Conservation (phyloP, 1,140 invertebrate genomes). For the Drosophila nigrodunni region DNA sequence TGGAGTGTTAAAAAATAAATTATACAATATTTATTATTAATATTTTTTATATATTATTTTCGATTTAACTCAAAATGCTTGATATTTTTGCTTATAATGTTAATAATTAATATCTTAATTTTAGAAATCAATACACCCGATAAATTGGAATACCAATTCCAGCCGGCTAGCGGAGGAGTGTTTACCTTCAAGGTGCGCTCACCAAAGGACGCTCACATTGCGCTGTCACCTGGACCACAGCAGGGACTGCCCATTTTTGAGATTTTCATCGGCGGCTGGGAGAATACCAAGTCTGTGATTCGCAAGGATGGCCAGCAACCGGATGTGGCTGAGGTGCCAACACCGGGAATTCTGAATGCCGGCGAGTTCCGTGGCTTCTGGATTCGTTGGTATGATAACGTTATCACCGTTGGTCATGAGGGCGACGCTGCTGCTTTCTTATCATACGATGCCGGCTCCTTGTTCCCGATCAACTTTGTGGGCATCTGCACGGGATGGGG, state of each 20-base stretch:
- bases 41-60: too few relatives aligned
- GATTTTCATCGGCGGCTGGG: constrained; percentile 94
- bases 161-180: constrained; percentile 88
- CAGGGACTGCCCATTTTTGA: constrained; percentile 91
- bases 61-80: neutral
- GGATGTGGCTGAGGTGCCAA: constrained; percentile 90
- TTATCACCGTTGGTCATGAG: constrained; percentile 78
- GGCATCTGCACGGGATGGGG: constrained; percentile 95
- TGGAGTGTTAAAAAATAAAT: too few relatives aligned
- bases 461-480: constrained; percentile 89
- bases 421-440: constrained; percentile 89
- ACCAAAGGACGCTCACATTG: constrained; percentile 92
- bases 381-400: constrained; percentile 90
- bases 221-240: constrained; percentile 88
- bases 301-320: constrained; percentile 91
- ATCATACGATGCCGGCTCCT: constrained; percentile 89
- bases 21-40: too few relatives aligned
- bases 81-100: neutral
- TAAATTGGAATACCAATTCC: constrained; percentile 92
- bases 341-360: constrained; percentile 88
- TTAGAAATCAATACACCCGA: constrained; percentile 91
- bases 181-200: constrained; percentile 91
- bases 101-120: constrained; percentile 16
- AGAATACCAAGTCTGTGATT: constrained; percentile 92
- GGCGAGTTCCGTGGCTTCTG: constrained; percentile 93